Evolutionary conservation across 2,888 invertebrate genomes (phyloP).

Genomic region (Pachydiplax longipennis): DNA sequence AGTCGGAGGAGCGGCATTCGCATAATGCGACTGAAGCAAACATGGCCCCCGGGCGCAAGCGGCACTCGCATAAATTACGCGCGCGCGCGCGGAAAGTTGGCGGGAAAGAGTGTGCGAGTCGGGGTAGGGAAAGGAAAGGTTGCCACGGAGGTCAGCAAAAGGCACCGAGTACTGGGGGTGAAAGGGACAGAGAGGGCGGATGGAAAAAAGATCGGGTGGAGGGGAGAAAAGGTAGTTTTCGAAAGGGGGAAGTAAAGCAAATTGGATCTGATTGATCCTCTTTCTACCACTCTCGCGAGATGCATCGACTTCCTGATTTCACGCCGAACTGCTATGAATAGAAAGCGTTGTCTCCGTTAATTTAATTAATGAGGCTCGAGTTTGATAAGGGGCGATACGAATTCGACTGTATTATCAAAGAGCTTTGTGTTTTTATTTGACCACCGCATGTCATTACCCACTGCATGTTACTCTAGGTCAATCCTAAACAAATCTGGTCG

Average conservation of each 20-base stretch:
- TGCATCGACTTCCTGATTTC: not conserved
- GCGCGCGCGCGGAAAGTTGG: not conserved
- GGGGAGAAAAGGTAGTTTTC: not conserved
- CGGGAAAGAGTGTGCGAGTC: not conserved
- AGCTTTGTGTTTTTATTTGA: no score
- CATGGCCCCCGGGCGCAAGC: not conserved
- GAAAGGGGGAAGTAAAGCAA: slow-evolving; percentile 32
- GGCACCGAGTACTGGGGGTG: not conserved
- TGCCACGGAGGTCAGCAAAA: not conserved
- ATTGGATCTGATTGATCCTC: slow-evolving; percentile 3
- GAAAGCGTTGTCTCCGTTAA: not conserved
- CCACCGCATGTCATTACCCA: no score
- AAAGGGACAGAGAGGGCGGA: not conserved
- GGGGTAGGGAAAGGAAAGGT: not conserved
- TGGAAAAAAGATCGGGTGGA: not conserved
- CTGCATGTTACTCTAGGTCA: no score
- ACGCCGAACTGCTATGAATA: not conserved
- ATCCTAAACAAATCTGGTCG: no score
- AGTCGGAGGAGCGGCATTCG: not conserved
- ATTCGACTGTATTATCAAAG: no score
- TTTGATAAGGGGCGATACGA: no score
- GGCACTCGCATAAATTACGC: not conserved
- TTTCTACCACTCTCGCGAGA: not conserved
- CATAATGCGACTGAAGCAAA: not conserved
- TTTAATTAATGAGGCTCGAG: no score